Base-by-base conservation (phyloP, 2,888 invertebrate genomes). In the Tetragonula carbonaria region DNA sequence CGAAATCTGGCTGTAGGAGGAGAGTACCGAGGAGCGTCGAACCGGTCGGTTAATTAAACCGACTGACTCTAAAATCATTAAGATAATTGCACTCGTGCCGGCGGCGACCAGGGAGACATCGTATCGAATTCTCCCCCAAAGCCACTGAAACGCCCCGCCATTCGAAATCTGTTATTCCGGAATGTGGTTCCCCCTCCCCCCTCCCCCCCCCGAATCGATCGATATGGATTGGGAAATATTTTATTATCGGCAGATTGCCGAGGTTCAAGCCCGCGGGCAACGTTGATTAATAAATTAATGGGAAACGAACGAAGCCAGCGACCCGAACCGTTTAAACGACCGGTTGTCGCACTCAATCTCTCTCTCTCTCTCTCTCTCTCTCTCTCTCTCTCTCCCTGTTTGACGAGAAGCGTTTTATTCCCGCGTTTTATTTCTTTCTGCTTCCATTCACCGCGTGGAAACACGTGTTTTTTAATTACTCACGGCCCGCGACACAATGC, bases 31-130 rank as follows among this genome's bases (percentile, higher is more conserved):
- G 14, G 55, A 51, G n/a, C 6, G 4, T 28, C 33, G 21, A 57
- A 38, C 50, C 50, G 71, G 70, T 70, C 77, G 74, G 82, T 82
- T 84, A 84, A 84, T 82, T 82, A 82, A 82, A 74, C 75, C 80
- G 62, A 51, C 70, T 38, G 62, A 18, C 70, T n/a, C 51, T 63
- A 74, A 78, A 82, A 82, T 82, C 77, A 62, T 84, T 74, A 74
- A 74, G 77, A 82, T 84, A 84, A 84, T 82, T 84, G 74, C 78
- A 14, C 55, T 28, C 13, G 70, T 53, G n/a, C 16, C n/a, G 11
- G 5, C 23, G 23, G 28, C 18, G 13, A 28, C 18, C 28, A 28
- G 53, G 14, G 53, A 33, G n/a, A 23, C 18, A 11, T 45, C 51
- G 50, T 8, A 28, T 11, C 18, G 28, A 51, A 23, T 8, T 28